Evolutionary conservation across 2,888 invertebrate genomes (phyloP).

Genomic region (Sphecodes monilicornis): DNA sequence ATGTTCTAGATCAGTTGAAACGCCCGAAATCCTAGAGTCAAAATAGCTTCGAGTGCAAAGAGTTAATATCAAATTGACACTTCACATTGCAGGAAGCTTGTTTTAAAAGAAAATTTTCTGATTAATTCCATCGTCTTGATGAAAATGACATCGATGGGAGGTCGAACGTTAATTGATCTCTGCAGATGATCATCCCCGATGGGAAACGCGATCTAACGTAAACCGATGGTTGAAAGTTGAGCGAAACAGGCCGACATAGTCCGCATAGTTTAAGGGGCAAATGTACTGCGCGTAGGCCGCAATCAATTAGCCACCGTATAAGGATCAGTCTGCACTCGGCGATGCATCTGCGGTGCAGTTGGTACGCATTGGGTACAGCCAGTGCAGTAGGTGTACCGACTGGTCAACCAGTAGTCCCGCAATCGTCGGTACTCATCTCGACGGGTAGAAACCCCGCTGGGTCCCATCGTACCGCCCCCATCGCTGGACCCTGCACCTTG

Average conservation of each 20-base stretch:
- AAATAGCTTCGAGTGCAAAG: too few species aligned
- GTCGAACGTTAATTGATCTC: not conserved
- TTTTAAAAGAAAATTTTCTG: not conserved
- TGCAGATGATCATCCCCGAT: not conserved
- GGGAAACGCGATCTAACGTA: not conserved
- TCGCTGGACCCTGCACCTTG: conserved; percentile 60
- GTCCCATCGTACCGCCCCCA: conserved; percentile 67
- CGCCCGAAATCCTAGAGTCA: too few species aligned
- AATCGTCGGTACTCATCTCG: conserved; percentile 79
- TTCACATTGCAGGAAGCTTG: too few species aligned
- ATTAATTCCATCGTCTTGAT: not conserved
- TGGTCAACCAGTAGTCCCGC: conserved; percentile 68
- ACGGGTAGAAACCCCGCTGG: conserved; percentile 74
- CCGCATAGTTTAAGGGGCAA: conserved; percentile 42
- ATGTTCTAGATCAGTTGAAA: too few species aligned
- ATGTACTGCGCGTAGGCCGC: conserved; percentile 52
- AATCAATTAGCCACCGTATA: conserved; percentile 67
- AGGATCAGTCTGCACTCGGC: conserved; percentile 54
- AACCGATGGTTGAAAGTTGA: conserved; percentile 13
- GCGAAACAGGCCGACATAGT: conserved; percentile 8
- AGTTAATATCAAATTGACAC: too few species aligned
- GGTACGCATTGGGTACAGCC: conserved; percentile 43
- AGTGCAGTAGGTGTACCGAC: conserved; percentile 53
- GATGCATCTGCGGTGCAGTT: conserved; percentile 56
- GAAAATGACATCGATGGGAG: not conserved